phyloP scores from a whole-genome alignment of 2,888 invertebrate species.

The Eutolmus rufibarbis region DNA sequence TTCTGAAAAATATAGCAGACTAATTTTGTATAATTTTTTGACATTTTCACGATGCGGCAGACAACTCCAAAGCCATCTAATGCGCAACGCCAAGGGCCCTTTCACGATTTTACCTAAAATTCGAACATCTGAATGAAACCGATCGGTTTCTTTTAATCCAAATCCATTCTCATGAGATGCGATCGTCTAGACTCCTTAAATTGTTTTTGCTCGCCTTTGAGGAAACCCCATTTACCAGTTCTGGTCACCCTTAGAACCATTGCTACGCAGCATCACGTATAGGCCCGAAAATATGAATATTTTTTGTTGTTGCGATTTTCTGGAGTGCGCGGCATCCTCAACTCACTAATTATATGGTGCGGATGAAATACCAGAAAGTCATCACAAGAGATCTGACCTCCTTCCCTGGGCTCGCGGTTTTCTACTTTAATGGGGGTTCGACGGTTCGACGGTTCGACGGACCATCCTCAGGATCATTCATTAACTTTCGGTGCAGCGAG shows the following conservation, averaged over 20 bases:
- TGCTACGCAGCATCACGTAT: slow-evolving; percentile 29
- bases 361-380: slow-evolving; percentile 40
- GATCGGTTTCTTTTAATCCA: neutral
- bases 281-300: slow-evolving; percentile 1
- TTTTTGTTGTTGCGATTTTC: slow-evolving; percentile 35
- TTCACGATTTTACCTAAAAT: neutral
- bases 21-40: neutral
- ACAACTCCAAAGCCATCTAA: neutral
- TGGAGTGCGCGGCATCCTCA: slow-evolving; percentile 39
- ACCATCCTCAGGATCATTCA: slow-evolving; percentile 36
- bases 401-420: slow-evolving; percentile 18
- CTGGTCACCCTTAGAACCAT: slow-evolving; percentile 11
- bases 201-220: neutral
- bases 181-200: slow-evolving; percentile 33
- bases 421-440: slow-evolving; percentile 23
- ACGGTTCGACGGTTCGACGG: slow-evolving; percentile 7
- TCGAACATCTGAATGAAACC: neutral
- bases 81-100: neutral
- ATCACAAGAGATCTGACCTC: slow-evolving; percentile 29
- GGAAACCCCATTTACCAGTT: slow-evolving; percentile 31
- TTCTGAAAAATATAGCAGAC: too few relatives aligned
- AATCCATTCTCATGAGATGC: slow-evolving; percentile 30
- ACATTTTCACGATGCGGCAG: neutral
- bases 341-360: slow-evolving; percentile 44
- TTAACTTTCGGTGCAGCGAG: slow-evolving; percentile 21